phyloP scores from a whole-genome alignment of 2,113 vertebrate genomes.

The Rhinoptilus africanus region DNA sequence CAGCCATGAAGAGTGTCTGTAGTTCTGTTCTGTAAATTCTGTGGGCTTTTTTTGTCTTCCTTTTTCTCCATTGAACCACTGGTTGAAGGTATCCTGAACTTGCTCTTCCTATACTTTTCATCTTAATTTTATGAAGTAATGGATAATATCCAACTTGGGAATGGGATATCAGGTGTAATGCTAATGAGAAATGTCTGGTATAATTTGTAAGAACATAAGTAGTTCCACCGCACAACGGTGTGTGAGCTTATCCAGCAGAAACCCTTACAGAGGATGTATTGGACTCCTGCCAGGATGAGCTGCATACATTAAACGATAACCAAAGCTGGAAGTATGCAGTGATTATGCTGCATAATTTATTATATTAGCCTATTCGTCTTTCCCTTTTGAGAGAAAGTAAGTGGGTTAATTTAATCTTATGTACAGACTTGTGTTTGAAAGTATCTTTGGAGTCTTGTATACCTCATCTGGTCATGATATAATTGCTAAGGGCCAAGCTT shows the following conservation, averaged over 20 bases:
- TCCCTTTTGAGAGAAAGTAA: background rate
- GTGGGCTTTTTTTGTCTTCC: background rate
- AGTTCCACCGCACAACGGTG: background rate
- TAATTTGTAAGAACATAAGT: constrained; percentile 14
- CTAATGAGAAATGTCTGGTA: constrained; percentile 9
- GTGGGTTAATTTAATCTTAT: background rate
- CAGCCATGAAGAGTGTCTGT: background rate
- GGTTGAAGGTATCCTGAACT: background rate
- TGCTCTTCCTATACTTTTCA: background rate
- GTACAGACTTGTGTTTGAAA: background rate
- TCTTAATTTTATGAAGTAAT: background rate
- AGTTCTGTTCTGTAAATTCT: background rate
- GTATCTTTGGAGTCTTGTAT: background rate
- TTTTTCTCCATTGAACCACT: background rate
- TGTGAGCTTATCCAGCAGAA: constrained; percentile 22
- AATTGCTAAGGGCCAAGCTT: background rate
- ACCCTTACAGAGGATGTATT: background rate
- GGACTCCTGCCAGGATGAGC: constrained; percentile 1
- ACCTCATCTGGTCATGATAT: background rate
- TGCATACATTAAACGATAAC: background rate
- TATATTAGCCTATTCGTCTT: background rate
- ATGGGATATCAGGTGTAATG: constrained; percentile 7
- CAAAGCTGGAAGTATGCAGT: background rate
- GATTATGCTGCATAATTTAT: background rate
- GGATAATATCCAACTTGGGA: background rate